phyloP scores from a whole-genome alignment of 2,113 vertebrate genomes.

The Cryptomyrus ogoouensis region DNA sequence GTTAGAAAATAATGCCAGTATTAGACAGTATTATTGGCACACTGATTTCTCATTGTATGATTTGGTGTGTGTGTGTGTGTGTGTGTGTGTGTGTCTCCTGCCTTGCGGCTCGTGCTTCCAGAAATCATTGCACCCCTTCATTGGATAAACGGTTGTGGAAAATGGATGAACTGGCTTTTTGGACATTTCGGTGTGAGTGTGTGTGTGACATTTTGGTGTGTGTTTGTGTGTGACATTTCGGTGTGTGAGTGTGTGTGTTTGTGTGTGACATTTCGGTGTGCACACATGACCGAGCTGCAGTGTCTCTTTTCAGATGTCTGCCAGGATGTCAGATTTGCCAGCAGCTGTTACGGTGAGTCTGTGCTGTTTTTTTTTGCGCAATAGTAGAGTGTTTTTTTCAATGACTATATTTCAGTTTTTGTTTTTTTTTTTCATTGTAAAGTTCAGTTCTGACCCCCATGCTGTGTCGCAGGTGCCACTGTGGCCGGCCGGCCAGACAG shows the following conservation, averaged over 20 bases:
- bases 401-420: not conserved
- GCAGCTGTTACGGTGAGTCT: constrained; percentile 88
- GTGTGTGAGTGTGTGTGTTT: no score
- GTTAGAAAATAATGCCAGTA: not conserved
- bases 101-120: not conserved
- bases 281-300: not conserved
- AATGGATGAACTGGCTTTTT: not conserved
- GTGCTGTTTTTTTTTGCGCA: not conserved
- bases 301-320: constrained; percentile 79
- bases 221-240: not conserved
- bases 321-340: constrained; percentile 99
- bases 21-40: not conserved
- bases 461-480: constrained; percentile 76
- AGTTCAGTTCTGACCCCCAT: not conserved
- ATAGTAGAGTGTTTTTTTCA: not conserved
- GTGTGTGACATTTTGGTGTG: no score
- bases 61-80: not conserved
- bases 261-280: not conserved
- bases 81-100: not conserved
- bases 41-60: not conserved
- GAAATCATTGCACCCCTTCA: not conserved
- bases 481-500: constrained; percentile 89
- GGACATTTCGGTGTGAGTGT: no score
- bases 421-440: not conserved
- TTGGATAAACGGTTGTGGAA: not conserved